Evolutionary conservation across 2,113 vertebrate genomes (phyloP).

Genomic region (Platysteira castanea): DNA sequence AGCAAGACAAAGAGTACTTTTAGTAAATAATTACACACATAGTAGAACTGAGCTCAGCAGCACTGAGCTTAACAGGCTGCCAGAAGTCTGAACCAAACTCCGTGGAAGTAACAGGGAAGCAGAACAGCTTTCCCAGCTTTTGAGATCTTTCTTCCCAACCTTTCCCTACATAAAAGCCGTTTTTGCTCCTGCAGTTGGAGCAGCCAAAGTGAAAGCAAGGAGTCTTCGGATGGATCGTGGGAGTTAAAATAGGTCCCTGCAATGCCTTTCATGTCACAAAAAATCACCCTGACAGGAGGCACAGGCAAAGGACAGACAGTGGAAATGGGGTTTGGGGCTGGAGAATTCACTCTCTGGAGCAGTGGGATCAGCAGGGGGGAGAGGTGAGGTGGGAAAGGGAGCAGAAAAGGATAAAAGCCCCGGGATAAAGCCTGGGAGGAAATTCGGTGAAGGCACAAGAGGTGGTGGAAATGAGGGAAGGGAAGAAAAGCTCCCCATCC

Average conservation of each 20-base stretch:
- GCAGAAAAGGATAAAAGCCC: neutral
- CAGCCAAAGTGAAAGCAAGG: neutral
- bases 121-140: constrained; percentile 4
- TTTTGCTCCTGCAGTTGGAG: neutral
- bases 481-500: neutral
- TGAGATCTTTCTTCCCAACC: neutral
- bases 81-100: neutral
- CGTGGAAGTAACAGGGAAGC: neutral
- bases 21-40: neutral
- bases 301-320: neutral
- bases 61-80: neutral
- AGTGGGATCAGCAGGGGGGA: neutral
- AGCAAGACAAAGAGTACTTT: neutral
- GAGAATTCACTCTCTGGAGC: neutral
- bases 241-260: neutral
- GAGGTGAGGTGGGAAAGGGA: neutral
- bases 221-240: neutral
- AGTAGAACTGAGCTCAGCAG: neutral
- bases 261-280: neutral
- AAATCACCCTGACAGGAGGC: neutral
- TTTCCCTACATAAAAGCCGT: neutral
- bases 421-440: neutral
- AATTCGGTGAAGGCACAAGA: neutral
- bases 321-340: neutral
- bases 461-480: neutral